phyloP scores from a whole-genome alignment of 2,797 vertebrate species.

The Chelidonichthys spinosus region DNA sequence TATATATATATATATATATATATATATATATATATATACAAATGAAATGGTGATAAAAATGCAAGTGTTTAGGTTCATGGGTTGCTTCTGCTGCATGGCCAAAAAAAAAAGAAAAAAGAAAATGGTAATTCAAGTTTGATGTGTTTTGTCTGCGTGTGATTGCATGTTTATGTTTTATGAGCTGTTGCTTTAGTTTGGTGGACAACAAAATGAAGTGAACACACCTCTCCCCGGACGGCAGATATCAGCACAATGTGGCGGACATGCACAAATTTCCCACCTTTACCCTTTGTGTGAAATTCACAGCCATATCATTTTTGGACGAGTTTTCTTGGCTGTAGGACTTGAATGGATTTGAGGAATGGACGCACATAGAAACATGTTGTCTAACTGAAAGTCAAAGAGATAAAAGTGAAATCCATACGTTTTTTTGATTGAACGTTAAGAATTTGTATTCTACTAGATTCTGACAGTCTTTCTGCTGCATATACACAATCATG shows the following conservation, averaged over 20 bases:
- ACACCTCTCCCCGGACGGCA: constrained; percentile 1
- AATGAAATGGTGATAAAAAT: constrained; percentile 13
- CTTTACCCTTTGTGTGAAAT: constrained; percentile 4
- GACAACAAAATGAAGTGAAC: neutral
- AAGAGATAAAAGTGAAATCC: constrained; percentile 20
- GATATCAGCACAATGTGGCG: constrained; percentile 3
- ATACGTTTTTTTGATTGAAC: constrained; percentile 31
- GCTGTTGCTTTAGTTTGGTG: neutral
- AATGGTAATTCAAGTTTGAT: neutral
- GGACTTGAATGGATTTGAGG: constrained; percentile 28
- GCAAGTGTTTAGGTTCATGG: neutral
- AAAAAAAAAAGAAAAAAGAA: neutral
- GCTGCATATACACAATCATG: constrained; percentile 11
- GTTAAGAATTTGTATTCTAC: constrained; percentile 1
- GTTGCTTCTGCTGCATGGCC: neutral
- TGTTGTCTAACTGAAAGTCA: constrained; percentile 34
- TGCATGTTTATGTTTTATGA: constrained; percentile 24
- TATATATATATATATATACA: neutral
- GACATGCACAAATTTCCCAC: neutral
- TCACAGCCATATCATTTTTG: constrained; percentile 33
- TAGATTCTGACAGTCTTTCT: neutral
- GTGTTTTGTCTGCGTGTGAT: neutral
- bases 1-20: too few species aligned
- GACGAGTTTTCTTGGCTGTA: constrained; percentile 7
- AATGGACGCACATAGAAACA: constrained; percentile 14